Evolutionary conservation across 1,140 invertebrate genomes (phyloP).

Genomic region (Copidosoma floridanum): DNA sequence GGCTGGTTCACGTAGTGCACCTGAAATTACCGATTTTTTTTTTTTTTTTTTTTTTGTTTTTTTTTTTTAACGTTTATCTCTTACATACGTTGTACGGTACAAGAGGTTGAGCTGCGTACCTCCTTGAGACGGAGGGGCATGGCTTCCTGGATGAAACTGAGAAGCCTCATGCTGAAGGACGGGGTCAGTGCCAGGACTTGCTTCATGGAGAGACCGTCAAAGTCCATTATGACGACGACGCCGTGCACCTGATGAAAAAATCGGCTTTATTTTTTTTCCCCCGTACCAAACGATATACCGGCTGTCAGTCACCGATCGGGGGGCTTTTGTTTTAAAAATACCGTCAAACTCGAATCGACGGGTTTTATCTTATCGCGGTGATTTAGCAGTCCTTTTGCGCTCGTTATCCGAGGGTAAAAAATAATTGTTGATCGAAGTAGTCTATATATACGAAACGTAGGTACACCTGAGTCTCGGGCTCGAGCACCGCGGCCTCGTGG

Average conservation of each 20-base stretch:
- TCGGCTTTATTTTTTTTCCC: no score
- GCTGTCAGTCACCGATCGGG: no score
- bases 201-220: slow-evolving; percentile 70
- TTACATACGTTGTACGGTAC: no score
- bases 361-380: no score
- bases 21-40: slow-evolving; percentile 18
- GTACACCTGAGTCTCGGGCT: slow-evolving; percentile 69
- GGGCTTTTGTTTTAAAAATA: no score
- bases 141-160: slow-evolving; percentile 82
- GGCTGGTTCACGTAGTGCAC: slow-evolving; percentile 88
- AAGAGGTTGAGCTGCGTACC: no score
- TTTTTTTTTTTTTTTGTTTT: slow-evolving; percentile 7
- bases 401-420: no score
- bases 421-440: no score
- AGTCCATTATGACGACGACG: slow-evolving; percentile 78
- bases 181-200: slow-evolving; percentile 72
- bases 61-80: slow-evolving; percentile 1
- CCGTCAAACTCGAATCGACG: no score
- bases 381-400: no score
- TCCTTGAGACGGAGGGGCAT: slow-evolving; percentile 86
- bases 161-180: slow-evolving; percentile 69
- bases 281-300: no score
- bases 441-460: no score
- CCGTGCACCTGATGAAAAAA: slow-evolving; percentile 60
- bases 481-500: slow-evolving; percentile 70